These are phyloP conservation scores for Acronicta alni DNA, from an alignment of 2,888 invertebrate species.

Conservation along the genomic window DNA sequence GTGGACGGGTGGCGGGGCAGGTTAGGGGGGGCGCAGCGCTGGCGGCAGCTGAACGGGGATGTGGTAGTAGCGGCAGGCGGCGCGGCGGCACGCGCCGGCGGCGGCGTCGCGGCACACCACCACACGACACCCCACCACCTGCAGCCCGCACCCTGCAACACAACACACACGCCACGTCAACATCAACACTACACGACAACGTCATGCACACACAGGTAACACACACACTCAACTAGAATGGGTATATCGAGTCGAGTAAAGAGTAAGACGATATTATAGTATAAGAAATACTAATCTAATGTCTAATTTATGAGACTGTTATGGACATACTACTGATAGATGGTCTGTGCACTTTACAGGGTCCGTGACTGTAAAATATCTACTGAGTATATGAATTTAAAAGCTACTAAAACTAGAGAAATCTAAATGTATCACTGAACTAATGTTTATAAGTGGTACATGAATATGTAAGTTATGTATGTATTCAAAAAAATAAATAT, in stretches of 20 bases:
- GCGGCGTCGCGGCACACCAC: conserved; percentile 98
- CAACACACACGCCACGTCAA: conserved; percentile 16
- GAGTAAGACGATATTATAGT: background rate
- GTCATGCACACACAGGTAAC: conserved; percentile 4
- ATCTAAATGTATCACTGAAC: conserved; percentile 49
- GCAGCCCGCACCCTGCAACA: conserved; percentile 96
- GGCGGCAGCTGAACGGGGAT: conserved; percentile 97
- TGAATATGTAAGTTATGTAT: conserved; percentile 25
- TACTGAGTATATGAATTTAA: conserved; percentile 46
- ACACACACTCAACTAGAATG: background rate
- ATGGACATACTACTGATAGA: conserved; percentile 21
- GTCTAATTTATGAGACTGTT: conserved; percentile 28
- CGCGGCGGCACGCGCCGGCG: conserved; percentile 97
- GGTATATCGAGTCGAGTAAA: background rate
- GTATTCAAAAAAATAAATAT: conserved; percentile 41
- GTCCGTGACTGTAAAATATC: conserved; percentile 28
- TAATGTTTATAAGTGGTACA: conserved; percentile 39
- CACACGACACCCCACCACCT: conserved; percentile 98
- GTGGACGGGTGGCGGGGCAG: conserved; percentile 65
- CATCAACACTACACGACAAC: background rate
- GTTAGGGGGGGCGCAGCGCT: conserved; percentile 90
- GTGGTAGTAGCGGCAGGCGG: conserved; percentile 99
- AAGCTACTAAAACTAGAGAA: conserved; percentile 53
- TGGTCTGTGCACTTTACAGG: conserved; percentile 21
- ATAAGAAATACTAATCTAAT: conserved; percentile 19